Evolutionary conservation across 2,113 vertebrate genomes (phyloP), one percentile per base, ranked within the genome.

Genomic region (Eudyptes chrysolophus): DNA sequence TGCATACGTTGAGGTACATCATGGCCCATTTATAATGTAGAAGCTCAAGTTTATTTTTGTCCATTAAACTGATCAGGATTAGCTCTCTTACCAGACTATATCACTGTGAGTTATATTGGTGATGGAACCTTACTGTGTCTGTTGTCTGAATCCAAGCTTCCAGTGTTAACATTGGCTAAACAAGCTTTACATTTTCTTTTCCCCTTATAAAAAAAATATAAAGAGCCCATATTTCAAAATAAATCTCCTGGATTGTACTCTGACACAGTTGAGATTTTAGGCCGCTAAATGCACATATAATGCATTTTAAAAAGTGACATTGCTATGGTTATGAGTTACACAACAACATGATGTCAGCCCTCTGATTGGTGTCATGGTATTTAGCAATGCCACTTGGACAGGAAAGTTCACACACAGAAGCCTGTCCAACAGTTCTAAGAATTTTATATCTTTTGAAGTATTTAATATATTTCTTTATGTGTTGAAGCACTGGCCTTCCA

Each of bases 331-430:
- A 86, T 86, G 82, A 66, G 94, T 98, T 98, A 97, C 98, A 95
- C 97, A 98, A 98, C 83, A 95, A 49, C 66, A 78, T 97, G 94
- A 98, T 96, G 97, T 98, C 98, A 98, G 90, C 72, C 82, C 90
- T 92, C 90, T 88, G 89, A 96, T 77, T 97, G 92, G 95, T 97
- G 94, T 96, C 86, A 94, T 62, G 80, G 85, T 97, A 89, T 98
- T 98, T 98, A 98, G 98, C 98, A 98, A 98, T 94, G 95, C 91
- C 90, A 80, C 94, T 98, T 97, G 98, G 98, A 98, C 95, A 96
- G 94, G 83, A 89, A 92, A 87, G 95, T 96, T 97, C 96, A 97
- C 89, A 93, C 83, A 85, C 84, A 97, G 96, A 96, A 97, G 94
- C 83, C 89, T 97, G 96, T 95, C 97, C 97, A 98, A 71, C 87